phyloP scores from a whole-genome alignment of 2,888 invertebrate genomes.

The Nebria salina region DNA sequence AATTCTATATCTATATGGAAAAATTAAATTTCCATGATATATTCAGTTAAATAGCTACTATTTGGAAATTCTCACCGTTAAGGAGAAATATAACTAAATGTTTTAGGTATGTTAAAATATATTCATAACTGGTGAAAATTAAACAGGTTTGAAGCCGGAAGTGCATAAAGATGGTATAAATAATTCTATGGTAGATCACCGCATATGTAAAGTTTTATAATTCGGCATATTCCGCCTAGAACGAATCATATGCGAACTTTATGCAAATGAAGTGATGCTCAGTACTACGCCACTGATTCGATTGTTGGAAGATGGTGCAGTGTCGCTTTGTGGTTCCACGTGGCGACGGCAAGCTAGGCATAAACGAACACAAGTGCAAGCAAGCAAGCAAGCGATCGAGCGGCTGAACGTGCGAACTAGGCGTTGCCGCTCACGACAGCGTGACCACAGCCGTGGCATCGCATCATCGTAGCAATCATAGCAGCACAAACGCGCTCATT shows the following conservation, averaged over 20 bases:
- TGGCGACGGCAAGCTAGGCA: conserved; percentile 2
- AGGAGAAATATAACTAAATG: no score
- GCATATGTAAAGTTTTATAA: not conserved
- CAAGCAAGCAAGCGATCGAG: conserved; percentile 2
- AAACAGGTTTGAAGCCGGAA: not conserved
- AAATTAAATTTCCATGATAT: no score
- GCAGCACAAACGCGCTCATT: conserved; percentile 1
- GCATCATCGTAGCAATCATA: conserved; percentile 20
- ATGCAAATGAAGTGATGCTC: not conserved
- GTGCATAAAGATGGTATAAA: not conserved
- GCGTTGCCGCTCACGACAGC: conserved; percentile 17
- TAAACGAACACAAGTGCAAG: not conserved
- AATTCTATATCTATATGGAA: no score
- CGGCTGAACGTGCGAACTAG: conserved; percentile 5
- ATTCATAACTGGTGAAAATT: no score
- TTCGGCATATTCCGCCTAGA: not conserved
- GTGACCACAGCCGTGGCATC: conserved; percentile 18
- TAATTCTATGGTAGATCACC: not conserved
- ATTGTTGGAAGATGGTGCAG: conserved; percentile 18
- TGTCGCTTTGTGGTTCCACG: conserved; percentile 12
- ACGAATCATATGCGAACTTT: not conserved
- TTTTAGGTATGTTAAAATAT: no score
- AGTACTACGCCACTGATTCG: conserved; percentile 9
- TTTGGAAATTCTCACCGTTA: no score
- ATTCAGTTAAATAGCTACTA: no score